Percentiles rank a stretch among this genome's conserved stretches.
Conservation (phyloP, 1,140 invertebrate species). For the Anastatus disparis region DNA sequence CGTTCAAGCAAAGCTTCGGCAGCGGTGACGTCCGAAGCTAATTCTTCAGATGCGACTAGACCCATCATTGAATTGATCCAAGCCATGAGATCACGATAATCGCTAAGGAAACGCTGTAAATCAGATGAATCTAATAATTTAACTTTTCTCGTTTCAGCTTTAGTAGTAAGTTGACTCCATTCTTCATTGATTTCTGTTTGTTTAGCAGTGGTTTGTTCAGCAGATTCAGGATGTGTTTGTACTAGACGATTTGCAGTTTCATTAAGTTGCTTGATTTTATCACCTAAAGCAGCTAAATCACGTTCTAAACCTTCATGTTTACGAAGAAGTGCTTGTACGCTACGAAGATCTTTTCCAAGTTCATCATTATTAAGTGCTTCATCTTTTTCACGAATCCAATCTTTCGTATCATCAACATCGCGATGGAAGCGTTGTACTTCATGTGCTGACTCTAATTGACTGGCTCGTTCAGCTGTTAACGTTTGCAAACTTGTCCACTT, state of each 20-base stretch:
- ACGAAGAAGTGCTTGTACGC: slow-evolving; percentile 95
- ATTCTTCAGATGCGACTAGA: slow-evolving; percentile 95
- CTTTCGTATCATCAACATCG: slow-evolving; percentile 98
- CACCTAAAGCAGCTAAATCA: slow-evolving; percentile 95
- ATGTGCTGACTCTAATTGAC: slow-evolving; percentile 95
- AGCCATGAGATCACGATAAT: slow-evolving; percentile 97
- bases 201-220: slow-evolving; percentile 96
- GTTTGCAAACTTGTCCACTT: slow-evolving; percentile 94
- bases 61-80: slow-evolving; percentile 99
- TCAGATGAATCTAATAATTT: slow-evolving; percentile 98
- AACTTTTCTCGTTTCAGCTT: slow-evolving; percentile 96
- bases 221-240: slow-evolving; percentile 96
- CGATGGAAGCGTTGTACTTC: slow-evolving; percentile 99
- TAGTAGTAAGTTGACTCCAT: slow-evolving; percentile 95
- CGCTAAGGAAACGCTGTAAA: slow-evolving; percentile 95
- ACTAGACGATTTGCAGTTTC: slow-evolving; percentile 95
- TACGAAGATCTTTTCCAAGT: slow-evolving; percentile 94
- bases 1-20: slow-evolving; percentile 97
- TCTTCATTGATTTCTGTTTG: slow-evolving; percentile 98
- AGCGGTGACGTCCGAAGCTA: slow-evolving; percentile 99
- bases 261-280: slow-evolving; percentile 97
- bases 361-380: slow-evolving; percentile 96
- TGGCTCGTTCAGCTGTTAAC: slow-evolving; percentile 89
- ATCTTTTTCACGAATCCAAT: slow-evolving; percentile 99
- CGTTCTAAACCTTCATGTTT: slow-evolving; percentile 98